Evolutionary conservation across 2,888 invertebrate genomes (phyloP).

Genomic region (Plagodis pulveraria): DNA sequence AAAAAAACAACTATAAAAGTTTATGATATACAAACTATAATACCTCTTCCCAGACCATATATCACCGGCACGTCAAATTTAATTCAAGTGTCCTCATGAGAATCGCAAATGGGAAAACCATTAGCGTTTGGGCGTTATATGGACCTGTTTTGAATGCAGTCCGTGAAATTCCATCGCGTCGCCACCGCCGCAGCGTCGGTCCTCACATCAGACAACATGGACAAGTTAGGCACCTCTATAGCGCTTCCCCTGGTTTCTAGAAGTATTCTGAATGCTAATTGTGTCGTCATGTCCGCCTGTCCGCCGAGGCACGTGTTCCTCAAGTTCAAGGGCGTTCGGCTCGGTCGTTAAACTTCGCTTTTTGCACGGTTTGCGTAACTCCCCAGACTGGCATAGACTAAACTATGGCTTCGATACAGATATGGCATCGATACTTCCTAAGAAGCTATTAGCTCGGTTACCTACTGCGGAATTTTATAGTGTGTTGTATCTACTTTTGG

Average conservation of each 20-base stretch:
- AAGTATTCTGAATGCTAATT: slow-evolving; percentile 54
- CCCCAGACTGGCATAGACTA: slow-evolving; percentile 53
- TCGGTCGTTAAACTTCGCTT: slow-evolving; percentile 65
- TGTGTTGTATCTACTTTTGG: no score
- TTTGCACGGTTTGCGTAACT: slow-evolving; percentile 59
- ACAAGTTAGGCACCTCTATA: slow-evolving; percentile 11
- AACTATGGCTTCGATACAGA: slow-evolving; percentile 46
- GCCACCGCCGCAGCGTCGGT: not conserved
- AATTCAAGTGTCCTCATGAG: slow-evolving; percentile 23
- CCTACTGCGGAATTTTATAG: not conserved
- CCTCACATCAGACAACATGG: not conserved
- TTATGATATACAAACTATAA: no score
- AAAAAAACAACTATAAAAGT: no score
- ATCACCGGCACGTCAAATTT: not conserved
- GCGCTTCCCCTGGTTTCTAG: slow-evolving; percentile 51
- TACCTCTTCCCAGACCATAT: no score
- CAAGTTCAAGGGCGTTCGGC: slow-evolving; percentile 67
- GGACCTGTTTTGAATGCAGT: slow-evolving; percentile 45
- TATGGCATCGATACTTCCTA: slow-evolving; percentile 22
- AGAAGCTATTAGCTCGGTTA: not conserved
- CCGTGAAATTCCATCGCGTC: slow-evolving; percentile 20
- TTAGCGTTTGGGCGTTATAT: slow-evolving; percentile 2
- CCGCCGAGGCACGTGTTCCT: slow-evolving; percentile 45
- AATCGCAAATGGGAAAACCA: slow-evolving; percentile 27
- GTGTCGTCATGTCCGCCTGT: slow-evolving; percentile 45